Percentiles rank a stretch among this genome's conserved stretches.
Conservation (phyloP, 2,113 vertebrate genomes). For the Hystrix cristata region DNA sequence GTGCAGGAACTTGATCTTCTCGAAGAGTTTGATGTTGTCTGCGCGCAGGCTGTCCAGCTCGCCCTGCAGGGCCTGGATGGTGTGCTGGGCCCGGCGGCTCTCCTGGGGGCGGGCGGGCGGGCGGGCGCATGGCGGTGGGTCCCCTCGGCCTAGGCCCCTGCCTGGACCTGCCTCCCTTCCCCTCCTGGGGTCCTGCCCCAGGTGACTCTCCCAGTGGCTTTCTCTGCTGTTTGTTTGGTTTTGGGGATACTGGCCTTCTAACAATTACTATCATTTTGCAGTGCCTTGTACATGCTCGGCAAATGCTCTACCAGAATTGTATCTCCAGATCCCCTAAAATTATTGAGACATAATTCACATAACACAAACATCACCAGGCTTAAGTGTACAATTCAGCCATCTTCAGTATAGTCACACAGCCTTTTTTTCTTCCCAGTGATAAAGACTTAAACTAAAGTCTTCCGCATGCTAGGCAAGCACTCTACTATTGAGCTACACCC, state of each 20-base stretch:
- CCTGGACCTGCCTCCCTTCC: background rate
- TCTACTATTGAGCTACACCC: background rate
- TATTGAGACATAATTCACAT: background rate
- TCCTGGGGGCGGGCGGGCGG: constrained; percentile 87
- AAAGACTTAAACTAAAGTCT: background rate
- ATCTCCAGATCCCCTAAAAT: background rate
- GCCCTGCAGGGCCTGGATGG: constrained; percentile 95
- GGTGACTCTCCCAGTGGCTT: background rate
- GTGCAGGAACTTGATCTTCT: constrained; percentile 99
- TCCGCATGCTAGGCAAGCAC: background rate
- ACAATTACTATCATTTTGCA: background rate
- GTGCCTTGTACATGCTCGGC: background rate
- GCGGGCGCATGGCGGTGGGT: no score
- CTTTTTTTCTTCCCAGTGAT: background rate
- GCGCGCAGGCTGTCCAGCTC: constrained; percentile 98
- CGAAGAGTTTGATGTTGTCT: constrained; percentile 98
- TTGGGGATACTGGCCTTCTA: background rate
- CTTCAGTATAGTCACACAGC: background rate
- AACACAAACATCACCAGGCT: background rate
- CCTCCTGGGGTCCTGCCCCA: no score
- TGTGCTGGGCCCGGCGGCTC: constrained; percentile 94
- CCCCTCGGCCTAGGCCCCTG: background rate
- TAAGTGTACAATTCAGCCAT: background rate
- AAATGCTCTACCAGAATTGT: background rate
- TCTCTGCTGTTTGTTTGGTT: background rate